Percentiles rank a stretch among this genome's conserved stretches.
These are phyloP conservation scores for Drosophila eohydei DNA, from an alignment of 2,888 invertebrate genomes.

Conservation along the genomic window DNA sequence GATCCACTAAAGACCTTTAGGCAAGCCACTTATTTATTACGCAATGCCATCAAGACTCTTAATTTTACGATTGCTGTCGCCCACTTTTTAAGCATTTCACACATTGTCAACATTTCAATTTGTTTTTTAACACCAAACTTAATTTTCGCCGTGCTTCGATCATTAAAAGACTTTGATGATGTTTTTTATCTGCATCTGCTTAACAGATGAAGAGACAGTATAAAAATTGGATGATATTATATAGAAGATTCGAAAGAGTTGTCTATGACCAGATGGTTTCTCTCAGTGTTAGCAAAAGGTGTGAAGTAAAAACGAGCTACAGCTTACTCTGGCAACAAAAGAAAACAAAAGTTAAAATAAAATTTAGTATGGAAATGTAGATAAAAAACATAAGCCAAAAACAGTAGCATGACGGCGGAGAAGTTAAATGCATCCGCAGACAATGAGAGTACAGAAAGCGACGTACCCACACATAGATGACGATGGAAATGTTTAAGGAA, in stretches of 20 bases:
- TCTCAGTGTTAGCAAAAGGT: conserved; percentile 14
- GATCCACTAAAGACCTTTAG: neutral
- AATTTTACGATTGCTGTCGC: conserved; percentile 3
- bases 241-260: neutral
- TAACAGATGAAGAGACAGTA: neutral
- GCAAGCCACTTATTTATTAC: neutral
- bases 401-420: conserved; percentile 44
- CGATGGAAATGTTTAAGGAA: conserved; percentile 32
- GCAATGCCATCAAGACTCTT: conserved; percentile 1
- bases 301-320: conserved; percentile 1
- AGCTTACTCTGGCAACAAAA: neutral
- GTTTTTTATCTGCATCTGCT: neutral
- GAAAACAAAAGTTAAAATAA: conserved; percentile 1
- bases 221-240: neutral
- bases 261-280: conserved; percentile 3
- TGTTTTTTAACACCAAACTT: neutral
- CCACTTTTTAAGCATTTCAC: conserved; percentile 4
- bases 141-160: neutral
- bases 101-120: conserved; percentile 3
- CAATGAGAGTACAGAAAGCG: conserved; percentile 60
- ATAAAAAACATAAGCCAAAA: conserved; percentile 25
- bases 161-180: neutral
- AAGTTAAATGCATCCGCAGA: conserved; percentile 31
- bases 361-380: conserved; percentile 16
- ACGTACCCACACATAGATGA: conserved; percentile 18